Evolutionary conservation across 2,888 invertebrate species (phyloP).

Genomic region (Dendrolimus houi): DNA sequence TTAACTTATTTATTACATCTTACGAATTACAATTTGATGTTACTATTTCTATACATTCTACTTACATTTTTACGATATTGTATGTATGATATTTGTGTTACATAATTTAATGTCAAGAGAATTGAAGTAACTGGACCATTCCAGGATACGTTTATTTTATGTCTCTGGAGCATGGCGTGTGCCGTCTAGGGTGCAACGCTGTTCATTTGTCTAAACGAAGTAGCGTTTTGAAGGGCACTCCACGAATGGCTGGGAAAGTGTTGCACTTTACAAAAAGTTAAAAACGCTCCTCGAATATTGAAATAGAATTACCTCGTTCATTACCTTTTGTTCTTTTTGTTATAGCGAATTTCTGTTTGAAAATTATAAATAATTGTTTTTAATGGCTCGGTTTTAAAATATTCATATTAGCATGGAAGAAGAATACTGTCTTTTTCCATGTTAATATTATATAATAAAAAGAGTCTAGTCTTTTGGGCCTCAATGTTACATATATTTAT

Average conservation of each 20-base stretch:
- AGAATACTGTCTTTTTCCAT: too few species aligned
- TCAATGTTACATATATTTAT: too few species aligned
- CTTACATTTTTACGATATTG: too few species aligned
- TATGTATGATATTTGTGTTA: too few species aligned
- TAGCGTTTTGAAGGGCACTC: slow-evolving; percentile 57
- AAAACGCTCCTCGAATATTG: slow-evolving; percentile 47
- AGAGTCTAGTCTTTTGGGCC: too few species aligned
- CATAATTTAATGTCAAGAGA: background rate
- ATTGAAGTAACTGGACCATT: slow-evolving; percentile 4
- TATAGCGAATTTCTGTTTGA: slow-evolving; percentile 30
- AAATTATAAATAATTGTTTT: too few species aligned
- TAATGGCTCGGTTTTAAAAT: too few species aligned
- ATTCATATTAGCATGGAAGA: too few species aligned
- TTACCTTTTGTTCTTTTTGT: slow-evolving; percentile 44
- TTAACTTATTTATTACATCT: too few species aligned
- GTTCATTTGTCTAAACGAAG: slow-evolving; percentile 74
- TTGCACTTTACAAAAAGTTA: slow-evolving; percentile 73
- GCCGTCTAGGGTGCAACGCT: slow-evolving; percentile 62
- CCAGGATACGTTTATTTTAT: slow-evolving; percentile 12
- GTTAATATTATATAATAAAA: too few species aligned
- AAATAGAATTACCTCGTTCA: slow-evolving; percentile 34
- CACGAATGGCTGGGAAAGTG: slow-evolving; percentile 65
- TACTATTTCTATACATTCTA: too few species aligned
- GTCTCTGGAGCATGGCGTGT: slow-evolving; percentile 38
- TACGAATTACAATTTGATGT: too few species aligned